These are phyloP conservation scores for Drosophila tristis DNA, from an alignment of 1,140 invertebrate species.

Conservation along the genomic window DNA sequence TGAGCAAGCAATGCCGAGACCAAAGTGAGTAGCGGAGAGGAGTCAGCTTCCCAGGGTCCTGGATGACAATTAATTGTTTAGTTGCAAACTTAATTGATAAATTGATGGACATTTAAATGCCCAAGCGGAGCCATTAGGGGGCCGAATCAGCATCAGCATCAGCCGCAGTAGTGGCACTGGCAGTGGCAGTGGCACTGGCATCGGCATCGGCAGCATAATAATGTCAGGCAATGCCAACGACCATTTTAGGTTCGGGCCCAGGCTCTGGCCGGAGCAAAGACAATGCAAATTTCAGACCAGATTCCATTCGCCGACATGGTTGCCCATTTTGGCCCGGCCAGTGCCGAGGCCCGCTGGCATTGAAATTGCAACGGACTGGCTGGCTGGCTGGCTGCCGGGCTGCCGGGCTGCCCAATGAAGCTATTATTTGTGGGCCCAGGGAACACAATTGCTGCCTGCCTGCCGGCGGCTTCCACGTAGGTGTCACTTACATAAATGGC, in stretches of 20 bases:
- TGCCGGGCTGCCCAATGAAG: conserved; percentile 62
- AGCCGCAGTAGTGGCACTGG: conserved; percentile 1
- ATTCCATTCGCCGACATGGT: conserved; percentile 68
- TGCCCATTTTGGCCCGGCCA: conserved; percentile 28
- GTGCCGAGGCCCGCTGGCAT: conserved; percentile 54
- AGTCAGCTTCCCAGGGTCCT: conserved; percentile 25
- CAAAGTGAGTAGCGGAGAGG: conserved; percentile 40
- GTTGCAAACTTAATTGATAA: conserved; percentile 69
- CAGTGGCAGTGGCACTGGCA: no score
- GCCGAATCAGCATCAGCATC: conserved; percentile 33
- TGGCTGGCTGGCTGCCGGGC: conserved; percentile 20
- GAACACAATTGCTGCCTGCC: conserved; percentile 53
- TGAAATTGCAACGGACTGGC: conserved; percentile 43
- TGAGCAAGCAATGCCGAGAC: conserved; percentile 4
- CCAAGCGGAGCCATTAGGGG: conserved; percentile 60
- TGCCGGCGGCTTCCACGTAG: conserved; percentile 52
- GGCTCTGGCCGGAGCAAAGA: conserved; percentile 40
- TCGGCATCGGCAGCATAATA: conserved; percentile 42
- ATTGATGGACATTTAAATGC: conserved; percentile 77
- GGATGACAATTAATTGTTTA: conserved; percentile 72
- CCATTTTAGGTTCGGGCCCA: conserved; percentile 68
- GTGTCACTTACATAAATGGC: conserved; percentile 72
- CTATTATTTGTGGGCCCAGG: conserved; percentile 74
- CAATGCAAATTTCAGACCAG: conserved; percentile 79
- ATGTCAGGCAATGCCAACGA: conserved; percentile 60